Percentiles rank a stretch among this genome's conserved stretches.
phyloP scores from a whole-genome alignment of 2,113 vertebrate genomes.

The Sardina pilchardus region DNA sequence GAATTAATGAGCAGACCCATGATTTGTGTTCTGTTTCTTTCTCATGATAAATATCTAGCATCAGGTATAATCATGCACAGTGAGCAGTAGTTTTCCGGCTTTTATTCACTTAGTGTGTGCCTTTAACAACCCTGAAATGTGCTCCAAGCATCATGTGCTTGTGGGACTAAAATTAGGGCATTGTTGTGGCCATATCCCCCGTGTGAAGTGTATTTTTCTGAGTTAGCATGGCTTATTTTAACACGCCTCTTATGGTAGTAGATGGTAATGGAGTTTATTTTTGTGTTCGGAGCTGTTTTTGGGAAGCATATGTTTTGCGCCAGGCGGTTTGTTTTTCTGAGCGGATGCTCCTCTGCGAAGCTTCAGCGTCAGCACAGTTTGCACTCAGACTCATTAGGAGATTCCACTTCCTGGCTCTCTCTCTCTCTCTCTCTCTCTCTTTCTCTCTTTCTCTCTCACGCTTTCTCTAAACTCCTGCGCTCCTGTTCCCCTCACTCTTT shows the following conservation, averaged over 20 bases:
- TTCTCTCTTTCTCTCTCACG: neutral
- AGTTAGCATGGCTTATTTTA: neutral
- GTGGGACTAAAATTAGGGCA: neutral
- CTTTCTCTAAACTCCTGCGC: neutral
- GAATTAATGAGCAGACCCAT: neutral
- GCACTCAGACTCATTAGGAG: neutral
- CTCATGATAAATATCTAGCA: neutral
- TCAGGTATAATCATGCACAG: neutral
- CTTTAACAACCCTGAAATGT: neutral
- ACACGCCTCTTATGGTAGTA: neutral
- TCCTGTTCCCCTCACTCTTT: neutral
- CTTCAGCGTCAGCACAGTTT: neutral
- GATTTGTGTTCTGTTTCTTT: neutral
- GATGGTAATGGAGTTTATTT: conserved; percentile 25
- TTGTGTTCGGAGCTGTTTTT: conserved; percentile 18
- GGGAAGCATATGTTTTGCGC: conserved; percentile 35
- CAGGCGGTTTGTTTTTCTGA: conserved; percentile 40
- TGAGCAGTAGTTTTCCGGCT: neutral
- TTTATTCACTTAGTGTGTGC: neutral
- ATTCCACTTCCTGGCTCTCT: neutral
- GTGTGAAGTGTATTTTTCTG: neutral
- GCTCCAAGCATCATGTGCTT: neutral
- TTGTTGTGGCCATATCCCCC: neutral
- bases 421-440: neutral
- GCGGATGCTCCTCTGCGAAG: conserved; percentile 20